phyloP scores from a whole-genome alignment of 2,888 invertebrate species.

The Cephalotes varians region DNA sequence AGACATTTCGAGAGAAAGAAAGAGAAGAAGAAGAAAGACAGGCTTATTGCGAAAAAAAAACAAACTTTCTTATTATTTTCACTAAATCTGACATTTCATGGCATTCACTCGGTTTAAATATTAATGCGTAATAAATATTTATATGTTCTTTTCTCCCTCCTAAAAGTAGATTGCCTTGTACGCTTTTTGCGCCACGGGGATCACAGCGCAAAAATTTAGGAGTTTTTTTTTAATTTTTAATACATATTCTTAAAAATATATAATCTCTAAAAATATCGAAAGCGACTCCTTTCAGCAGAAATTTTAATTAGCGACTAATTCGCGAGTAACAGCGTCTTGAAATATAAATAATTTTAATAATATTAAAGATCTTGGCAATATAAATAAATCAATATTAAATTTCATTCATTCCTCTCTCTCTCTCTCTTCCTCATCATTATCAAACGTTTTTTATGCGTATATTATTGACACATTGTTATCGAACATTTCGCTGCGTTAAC shows the following conservation, averaged over 20 bases:
- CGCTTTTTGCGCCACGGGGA: neutral
- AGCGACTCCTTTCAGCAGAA: neutral
- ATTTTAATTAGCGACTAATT: neutral
- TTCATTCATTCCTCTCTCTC: neutral
- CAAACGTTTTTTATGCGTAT: neutral
- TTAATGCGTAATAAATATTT: constrained; percentile 5
- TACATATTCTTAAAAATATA: too few relatives aligned
- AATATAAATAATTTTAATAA: neutral
- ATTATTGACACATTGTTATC: neutral
- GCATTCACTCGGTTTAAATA: neutral
- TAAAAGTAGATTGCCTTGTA: neutral
- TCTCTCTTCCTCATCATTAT: neutral
- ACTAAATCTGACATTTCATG: neutral
- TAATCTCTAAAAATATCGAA: too few relatives aligned
- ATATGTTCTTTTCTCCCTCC: neutral
- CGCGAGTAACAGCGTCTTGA: neutral
- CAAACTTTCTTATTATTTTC: constrained; percentile 7
- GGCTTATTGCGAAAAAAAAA: neutral
- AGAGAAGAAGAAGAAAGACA: neutral
- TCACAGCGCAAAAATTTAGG: neutral
- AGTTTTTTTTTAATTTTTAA: neutral
- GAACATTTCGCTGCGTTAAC: neutral
- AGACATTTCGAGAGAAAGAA: neutral
- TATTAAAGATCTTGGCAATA: neutral
- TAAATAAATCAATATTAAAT: constrained; percentile 6